phyloP scores from a whole-genome alignment of 2,797 vertebrate genomes.

The Percopsis omiscomaycus region DNA sequence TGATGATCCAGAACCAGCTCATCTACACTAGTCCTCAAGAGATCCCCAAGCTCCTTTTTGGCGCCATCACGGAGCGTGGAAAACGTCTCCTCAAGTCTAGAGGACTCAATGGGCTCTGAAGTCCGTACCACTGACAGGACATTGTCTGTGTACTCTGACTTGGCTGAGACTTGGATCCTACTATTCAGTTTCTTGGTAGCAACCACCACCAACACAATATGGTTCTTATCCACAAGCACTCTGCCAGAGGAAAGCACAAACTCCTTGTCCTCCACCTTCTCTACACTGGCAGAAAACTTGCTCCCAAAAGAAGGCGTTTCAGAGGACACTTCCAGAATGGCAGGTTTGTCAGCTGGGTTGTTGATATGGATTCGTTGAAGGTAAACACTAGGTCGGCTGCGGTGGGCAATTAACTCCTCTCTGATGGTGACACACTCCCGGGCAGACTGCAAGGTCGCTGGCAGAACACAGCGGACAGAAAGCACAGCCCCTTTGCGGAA shows the following conservation, averaged over 20 bases:
- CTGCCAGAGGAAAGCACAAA: conserved; percentile 84
- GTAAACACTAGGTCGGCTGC: conserved; percentile 85
- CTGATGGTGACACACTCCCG: conserved; percentile 85
- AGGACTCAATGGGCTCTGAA: conserved; percentile 78
- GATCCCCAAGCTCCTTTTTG: conserved; percentile 87
- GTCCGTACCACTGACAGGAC: conserved; percentile 86
- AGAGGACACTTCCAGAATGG: conserved; percentile 74
- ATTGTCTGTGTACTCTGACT: conserved; percentile 83
- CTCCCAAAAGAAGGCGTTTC: conserved; percentile 63
- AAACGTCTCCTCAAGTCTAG: conserved; percentile 83
- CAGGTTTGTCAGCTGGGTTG: conserved; percentile 84
- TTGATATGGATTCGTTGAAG: conserved; percentile 86
- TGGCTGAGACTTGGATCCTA: conserved; percentile 84
- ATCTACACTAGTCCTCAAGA: conserved; percentile 79
- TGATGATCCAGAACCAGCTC: conserved; percentile 87
- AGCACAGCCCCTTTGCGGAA: conserved; percentile 86
- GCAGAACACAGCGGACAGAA: conserved; percentile 80
- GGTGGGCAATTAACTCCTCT: conserved; percentile 90
- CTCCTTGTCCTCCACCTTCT: conserved; percentile 86
- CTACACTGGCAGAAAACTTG: conserved; percentile 80
- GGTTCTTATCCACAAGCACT: conserved; percentile 76
- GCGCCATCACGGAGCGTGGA: conserved; percentile 78
- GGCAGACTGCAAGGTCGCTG: conserved; percentile 45
- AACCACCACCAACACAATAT: conserved; percentile 84
- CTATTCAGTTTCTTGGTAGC: conserved; percentile 81